Percentiles rank a stretch among this genome's conserved stretches.
These are phyloP conservation scores for Geopemphigus sp. DNA, from an alignment of 1,140 invertebrate species.

Conservation along the genomic window DNA sequence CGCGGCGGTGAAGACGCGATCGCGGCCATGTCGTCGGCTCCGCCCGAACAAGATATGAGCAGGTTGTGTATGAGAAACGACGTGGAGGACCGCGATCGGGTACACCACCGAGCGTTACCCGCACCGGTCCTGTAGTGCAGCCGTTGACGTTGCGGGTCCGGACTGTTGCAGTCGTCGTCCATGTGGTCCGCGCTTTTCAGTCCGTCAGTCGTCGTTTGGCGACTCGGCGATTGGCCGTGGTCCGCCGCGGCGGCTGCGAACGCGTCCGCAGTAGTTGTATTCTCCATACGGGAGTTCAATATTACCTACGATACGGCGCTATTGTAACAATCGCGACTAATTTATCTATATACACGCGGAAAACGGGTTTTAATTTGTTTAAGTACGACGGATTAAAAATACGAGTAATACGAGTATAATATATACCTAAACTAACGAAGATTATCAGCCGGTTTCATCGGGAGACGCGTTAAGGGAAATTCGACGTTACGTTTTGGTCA, in stretches of 20 bases:
- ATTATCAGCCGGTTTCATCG: no score
- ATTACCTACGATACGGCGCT: not conserved
- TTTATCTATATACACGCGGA: not conserved
- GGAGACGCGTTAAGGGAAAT: no score
- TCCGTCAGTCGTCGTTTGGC: not conserved
- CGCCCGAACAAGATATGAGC: slow-evolving; percentile 14
- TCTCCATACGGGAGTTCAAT: not conserved
- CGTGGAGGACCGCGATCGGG: slow-evolving; percentile 23
- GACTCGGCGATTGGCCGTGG: not conserved
- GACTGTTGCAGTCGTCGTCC: not conserved
- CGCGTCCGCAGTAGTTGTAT: not conserved
- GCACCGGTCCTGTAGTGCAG: not conserved
- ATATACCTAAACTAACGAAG: no score
- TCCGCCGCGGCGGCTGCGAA: not conserved
- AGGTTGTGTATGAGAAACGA: slow-evolving; percentile 43
- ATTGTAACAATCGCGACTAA: not conserved
- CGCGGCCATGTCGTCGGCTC: not conserved
- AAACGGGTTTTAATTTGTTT: not conserved
- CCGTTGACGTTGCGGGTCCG: not conserved
- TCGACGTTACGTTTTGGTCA: no score
- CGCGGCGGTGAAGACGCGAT: not conserved
- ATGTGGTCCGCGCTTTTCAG: not conserved
- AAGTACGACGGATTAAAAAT: not conserved
- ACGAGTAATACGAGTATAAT: no score
- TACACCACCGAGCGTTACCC: slow-evolving; percentile 9